A percentile compares a stretch with the other conserved stretches of the same genome.
Conservation (phyloP, 2,797 vertebrate genomes). For the Sorex maritimensis region DNA sequence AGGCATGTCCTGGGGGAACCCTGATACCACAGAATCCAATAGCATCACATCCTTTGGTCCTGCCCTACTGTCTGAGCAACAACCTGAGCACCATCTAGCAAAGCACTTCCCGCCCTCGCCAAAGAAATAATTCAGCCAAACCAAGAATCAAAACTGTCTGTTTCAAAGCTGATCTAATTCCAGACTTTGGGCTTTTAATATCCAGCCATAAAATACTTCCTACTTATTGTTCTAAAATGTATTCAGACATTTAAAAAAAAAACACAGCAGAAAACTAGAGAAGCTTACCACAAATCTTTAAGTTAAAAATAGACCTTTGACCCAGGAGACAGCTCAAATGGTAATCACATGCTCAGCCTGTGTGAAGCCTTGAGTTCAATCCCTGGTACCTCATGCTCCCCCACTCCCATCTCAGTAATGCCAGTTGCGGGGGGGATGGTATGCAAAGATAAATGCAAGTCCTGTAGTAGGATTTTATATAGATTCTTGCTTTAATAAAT, state of each 20-base stretch:
- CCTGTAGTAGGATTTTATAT: not conserved
- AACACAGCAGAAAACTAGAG: not conserved
- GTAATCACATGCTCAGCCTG: too few species aligned
- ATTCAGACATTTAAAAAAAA: too few species aligned
- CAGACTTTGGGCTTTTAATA: not conserved
- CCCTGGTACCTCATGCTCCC: not conserved
- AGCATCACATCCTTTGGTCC: too few species aligned
- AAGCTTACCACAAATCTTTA: not conserved
- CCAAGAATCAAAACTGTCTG: not conserved
- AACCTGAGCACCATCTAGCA: too few species aligned
- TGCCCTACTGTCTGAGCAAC: too few species aligned
- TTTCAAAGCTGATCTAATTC: not conserved
- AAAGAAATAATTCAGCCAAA: not conserved
- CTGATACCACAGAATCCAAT: too few species aligned
- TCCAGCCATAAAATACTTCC: not conserved
- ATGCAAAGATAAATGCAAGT: not conserved
- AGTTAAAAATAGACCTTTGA: not conserved
- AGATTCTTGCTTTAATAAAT: slow-evolving; percentile 23
- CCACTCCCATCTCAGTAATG: too few species aligned
- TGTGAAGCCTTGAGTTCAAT: too few species aligned
- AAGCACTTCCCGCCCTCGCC: too few species aligned
- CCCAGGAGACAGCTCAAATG: too few species aligned
- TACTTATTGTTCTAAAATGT: not conserved
- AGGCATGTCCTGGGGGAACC: too few species aligned
- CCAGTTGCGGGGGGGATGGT: too few species aligned